These are phyloP conservation scores for Acrocyrtus sp. DNA, from an alignment of 2,888 invertebrate genomes.

Conservation along the genomic window DNA sequence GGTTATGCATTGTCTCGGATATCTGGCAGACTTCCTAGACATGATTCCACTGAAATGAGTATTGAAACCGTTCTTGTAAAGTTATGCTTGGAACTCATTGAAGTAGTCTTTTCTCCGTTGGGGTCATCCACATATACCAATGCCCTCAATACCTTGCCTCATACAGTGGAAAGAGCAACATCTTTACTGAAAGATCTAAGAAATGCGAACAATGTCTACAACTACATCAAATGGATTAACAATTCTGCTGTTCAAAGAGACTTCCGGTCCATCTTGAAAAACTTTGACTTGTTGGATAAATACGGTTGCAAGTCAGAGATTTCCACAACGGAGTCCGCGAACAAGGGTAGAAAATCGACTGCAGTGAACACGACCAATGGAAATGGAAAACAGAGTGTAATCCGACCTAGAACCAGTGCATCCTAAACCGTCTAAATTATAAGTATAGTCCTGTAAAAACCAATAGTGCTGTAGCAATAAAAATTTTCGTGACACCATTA, in stretches of 20 bases:
- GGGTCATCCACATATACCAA: conserved; percentile 50
- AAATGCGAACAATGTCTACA: conserved; percentile 2
- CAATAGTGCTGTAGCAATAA: too few relatives aligned
- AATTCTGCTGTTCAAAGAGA: conserved; percentile 58
- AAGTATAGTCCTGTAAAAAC: too few relatives aligned
- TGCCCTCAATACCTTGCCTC: conserved; percentile 39
- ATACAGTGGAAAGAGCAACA: conserved; percentile 25
- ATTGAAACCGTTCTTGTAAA: conserved; percentile 55
- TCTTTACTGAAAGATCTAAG: conserved; percentile 31
- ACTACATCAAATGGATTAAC: conserved; percentile 56
- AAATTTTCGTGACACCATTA: too few relatives aligned
- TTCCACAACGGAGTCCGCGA: too few relatives aligned
- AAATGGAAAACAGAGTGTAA: too few relatives aligned
- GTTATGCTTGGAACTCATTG: conserved; percentile 55
- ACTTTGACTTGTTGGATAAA: conserved; percentile 49
- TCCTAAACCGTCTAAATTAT: too few relatives aligned
- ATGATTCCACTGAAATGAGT: conserved; percentile 30
- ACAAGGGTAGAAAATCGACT: too few relatives aligned
- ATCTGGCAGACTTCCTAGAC: conserved; percentile 22
- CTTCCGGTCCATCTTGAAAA: conserved; percentile 51
- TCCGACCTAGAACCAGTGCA: too few relatives aligned
- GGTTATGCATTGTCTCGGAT: conserved; percentile 51
- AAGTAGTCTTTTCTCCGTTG: conserved; percentile 46
- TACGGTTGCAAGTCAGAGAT: conserved; percentile 36
- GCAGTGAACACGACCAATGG: too few relatives aligned